Evolutionary conservation across 2,113 vertebrate species (phyloP).

Genomic region (Trogon melanurus): DNA sequence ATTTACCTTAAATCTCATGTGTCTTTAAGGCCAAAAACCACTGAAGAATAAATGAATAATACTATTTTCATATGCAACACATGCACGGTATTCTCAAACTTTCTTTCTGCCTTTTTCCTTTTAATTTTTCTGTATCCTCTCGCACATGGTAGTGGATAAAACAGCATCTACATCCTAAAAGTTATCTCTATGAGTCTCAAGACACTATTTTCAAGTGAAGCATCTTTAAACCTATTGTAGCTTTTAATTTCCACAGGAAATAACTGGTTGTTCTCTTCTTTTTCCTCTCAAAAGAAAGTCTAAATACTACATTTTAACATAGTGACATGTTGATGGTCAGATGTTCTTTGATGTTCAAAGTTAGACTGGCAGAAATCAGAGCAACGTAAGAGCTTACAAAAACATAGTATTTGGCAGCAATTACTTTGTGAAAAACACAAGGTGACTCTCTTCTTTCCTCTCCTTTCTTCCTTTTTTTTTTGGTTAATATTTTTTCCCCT

Average conservation of each 20-base stretch:
- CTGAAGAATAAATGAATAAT: background rate
- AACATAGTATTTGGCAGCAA: slow-evolving; percentile 71
- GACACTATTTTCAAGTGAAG: slow-evolving; percentile 63
- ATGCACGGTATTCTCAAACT: background rate
- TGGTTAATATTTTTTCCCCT: slow-evolving; percentile 23
- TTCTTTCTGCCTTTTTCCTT: slow-evolving; percentile 38
- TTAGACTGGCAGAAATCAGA: slow-evolving; percentile 74
- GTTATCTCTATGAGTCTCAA: slow-evolving; percentile 54
- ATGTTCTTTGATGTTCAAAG: slow-evolving; percentile 69
- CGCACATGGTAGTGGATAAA: slow-evolving; percentile 40
- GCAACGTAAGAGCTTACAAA: slow-evolving; percentile 53
- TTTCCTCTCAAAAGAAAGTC: background rate
- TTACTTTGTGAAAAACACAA: slow-evolving; percentile 69
- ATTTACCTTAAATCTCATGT: background rate
- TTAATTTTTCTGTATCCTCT: background rate
- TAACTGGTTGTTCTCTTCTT: background rate
- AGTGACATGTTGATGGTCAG: slow-evolving; percentile 75
- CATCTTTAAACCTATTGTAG: slow-evolving; percentile 64
- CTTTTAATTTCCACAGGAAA: slow-evolving; percentile 71
- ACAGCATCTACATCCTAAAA: slow-evolving; percentile 20
- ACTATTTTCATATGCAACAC: background rate
- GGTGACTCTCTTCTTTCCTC: slow-evolving; percentile 61
- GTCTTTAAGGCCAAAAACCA: background rate
- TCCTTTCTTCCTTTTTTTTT: background rate
- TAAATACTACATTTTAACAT: slow-evolving; percentile 73